Evolutionary conservation across 2,888 invertebrate species (phyloP), one percentile per base, ranked within the genome.

Genomic region (Linnaemya vulpina): DNA sequence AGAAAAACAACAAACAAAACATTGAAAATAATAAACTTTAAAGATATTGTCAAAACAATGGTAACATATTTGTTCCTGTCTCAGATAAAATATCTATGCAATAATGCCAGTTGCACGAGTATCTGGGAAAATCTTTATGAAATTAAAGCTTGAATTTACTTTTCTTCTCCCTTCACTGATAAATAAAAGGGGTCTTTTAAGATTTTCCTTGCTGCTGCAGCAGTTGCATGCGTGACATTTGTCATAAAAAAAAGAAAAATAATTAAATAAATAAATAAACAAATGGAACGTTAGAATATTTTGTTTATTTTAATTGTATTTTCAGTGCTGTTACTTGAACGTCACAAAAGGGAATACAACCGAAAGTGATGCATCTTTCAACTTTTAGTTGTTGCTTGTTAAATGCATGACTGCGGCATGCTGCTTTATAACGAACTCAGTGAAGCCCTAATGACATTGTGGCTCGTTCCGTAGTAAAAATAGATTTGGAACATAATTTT

Each of bases 51-150:
- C 17, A 46, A 49, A 53, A 53, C 30, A 38, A 65, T 38, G 63
- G 58, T 63, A 79, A 78, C 55, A 71, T 85, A 65, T 85, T 85
- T 85, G 79, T 79, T 82, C 78, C 85, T 82, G 82, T 75, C 46
- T 73, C 13, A 51, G 77, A 83, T 77, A 71, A 76, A 40, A 49
- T 22, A 22, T 9, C 20, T 10, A 22, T n/a, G 11, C 11, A 58
- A 15, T 3, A 30, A 15, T 46, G n/a, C n/a, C 46, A 15, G 15
- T 15, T 15, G 25, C 3, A 30, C 30, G 30, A 30, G 30, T 5
- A 25, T 25, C n/a, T 46, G 46, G 25, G 22, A 22, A 67, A 49
- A 53, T 63, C 25, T 65, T 25, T 25, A 22, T 2, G n/a, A n/a
- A 55, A 53, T 15, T 13, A 63, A 70, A 81, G 62, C 81, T 81